Base-by-base conservation (phyloP, 2,113 vertebrate genomes). In the Osmerus mordax region DNA sequence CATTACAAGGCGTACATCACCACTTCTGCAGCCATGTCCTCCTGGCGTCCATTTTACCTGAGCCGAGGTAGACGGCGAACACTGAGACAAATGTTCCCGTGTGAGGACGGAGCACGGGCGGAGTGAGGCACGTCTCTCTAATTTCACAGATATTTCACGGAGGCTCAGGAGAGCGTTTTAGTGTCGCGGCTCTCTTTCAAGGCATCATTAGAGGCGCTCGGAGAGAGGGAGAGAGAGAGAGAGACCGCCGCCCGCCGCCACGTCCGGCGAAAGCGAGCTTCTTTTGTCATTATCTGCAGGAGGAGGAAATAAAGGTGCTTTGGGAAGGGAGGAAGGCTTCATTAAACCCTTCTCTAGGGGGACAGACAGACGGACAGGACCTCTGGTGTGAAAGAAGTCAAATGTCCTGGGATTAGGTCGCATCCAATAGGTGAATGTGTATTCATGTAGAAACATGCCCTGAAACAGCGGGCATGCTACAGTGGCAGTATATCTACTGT, bases 121-220 rank as follows among this genome's bases (percentile, higher is more conserved):
- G 70, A 74, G 78, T 69, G 59, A 32, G 78, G 65, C 76, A 67
- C 81, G 81, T 83, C 76, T 79, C 23, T 60, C 79, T 86, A 84
- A 86, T 86, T 87, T 90, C 87, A 88, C 83, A 87, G 82, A 84
- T 84, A 88, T 86, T 88, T 87, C 79, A 86, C 83, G 78, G 78
- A 70, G 67, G 76, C 83, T 82, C 81, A 62, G 72, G 67, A 72
- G 83, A 83, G 83, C 81, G 75, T 81, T 82, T 87, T 74, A 78
- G 74, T 80, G 83, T 80, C 78, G 74, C 79, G 18, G 77, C 66
- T 71, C 70, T 80, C 74, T 87, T 85, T 81, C 78, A 72, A 77
- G 78, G 83, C 77, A 86, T 90, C 83, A 67, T 61, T 65, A 66
- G 16, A 65, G 21, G 21, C 14, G 51, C 23, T 1, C 13, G 3